A percentile compares a stretch with the other conserved stretches of the same genome.
phyloP scores from a whole-genome alignment of 2,797 vertebrate species.

The Sebastiscus tertius region DNA sequence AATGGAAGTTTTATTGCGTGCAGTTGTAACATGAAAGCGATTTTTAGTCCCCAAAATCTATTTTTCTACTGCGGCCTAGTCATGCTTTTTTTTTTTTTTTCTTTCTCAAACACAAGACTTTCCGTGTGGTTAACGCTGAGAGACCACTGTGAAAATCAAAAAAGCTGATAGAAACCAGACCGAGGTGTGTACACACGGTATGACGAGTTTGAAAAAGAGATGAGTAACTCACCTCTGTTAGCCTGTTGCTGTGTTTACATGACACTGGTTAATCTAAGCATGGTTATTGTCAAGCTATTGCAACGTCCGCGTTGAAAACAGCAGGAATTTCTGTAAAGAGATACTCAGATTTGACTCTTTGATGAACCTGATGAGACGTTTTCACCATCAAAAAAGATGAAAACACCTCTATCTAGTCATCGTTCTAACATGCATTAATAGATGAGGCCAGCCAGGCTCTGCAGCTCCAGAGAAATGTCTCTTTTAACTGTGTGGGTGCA shows the following conservation, averaged over 20 bases:
- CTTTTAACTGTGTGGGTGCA: slow-evolving; percentile 60
- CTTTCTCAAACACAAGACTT: neutral
- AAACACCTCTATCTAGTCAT: neutral
- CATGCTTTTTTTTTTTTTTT: neutral
- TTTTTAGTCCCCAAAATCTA: neutral
- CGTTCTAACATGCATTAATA: neutral
- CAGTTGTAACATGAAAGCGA: neutral
- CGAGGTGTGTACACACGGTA: neutral
- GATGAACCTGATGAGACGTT: neutral
- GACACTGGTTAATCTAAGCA: neutral
- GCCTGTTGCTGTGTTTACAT: neutral
- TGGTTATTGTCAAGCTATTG: neutral
- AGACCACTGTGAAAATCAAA: slow-evolving; percentile 9
- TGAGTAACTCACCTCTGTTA: neutral
- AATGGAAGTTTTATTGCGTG: neutral
- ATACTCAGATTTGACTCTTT: neutral
- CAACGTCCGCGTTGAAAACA: neutral
- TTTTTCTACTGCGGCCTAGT: neutral
- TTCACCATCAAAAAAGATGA: slow-evolving; percentile 6
- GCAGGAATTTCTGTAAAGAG: neutral
- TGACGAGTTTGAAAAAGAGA: slow-evolving; percentile 5
- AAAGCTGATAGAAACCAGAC: neutral
- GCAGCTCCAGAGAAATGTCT: slow-evolving; percentile 40
- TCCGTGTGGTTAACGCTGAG: neutral
- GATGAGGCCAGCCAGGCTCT: neutral